Conservation (phyloP, 2,888 invertebrate species). For the Iselma pallidipennis region DNA sequence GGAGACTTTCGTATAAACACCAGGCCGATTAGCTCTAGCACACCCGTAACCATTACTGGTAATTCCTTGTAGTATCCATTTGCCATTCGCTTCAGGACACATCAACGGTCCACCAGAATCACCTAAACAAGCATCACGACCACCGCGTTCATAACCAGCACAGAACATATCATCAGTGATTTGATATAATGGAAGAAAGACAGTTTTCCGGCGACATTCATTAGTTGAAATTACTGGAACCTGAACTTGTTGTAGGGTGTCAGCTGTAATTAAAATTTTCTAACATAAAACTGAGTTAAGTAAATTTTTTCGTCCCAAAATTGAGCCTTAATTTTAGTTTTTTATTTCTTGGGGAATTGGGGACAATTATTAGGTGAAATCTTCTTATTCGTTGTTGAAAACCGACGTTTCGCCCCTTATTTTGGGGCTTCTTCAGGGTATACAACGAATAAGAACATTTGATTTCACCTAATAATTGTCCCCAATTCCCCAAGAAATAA, state of each 20-base stretch:
- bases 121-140: constrained; percentile 78
- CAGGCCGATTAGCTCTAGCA: constrained; percentile 76
- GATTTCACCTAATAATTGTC: too few species aligned
- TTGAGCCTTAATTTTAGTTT: too few species aligned
- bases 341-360: too few species aligned
- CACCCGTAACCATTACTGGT: constrained; percentile 83
- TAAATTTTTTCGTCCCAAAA: too few species aligned
- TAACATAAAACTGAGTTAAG: not conserved
- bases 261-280: constrained; percentile 60
- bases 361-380: too few species aligned
- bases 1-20: constrained; percentile 79
- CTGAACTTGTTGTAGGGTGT: constrained; percentile 81
- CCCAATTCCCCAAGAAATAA: not conserved
- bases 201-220: constrained; percentile 74
- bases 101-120: constrained; percentile 81
- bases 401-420: too few species aligned
- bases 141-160: constrained; percentile 78
- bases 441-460: too few species aligned
- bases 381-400: too few species aligned
- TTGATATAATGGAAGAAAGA: constrained; percentile 74
- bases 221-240: constrained; percentile 77
- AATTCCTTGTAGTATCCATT: constrained; percentile 61
- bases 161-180: constrained; percentile 84
- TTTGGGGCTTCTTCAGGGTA: too few species aligned
- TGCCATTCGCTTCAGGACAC: constrained; percentile 66